phyloP scores from a whole-genome alignment of 2,888 invertebrate species.

The Ornithoptera priamus region DNA sequence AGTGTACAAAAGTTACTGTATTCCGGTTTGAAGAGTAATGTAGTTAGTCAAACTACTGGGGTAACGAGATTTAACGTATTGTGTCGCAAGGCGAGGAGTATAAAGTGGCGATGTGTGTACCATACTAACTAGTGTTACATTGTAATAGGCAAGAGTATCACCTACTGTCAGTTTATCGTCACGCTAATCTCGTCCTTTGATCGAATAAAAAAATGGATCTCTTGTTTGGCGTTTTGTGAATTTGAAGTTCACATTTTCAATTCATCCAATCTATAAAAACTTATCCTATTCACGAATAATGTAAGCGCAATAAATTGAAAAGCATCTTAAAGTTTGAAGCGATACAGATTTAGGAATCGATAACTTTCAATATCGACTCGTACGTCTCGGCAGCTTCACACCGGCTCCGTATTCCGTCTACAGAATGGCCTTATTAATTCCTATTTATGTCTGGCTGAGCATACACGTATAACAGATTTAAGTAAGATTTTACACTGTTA shows the following conservation, averaged over 20 bases:
- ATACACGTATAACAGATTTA: conserved; percentile 68
- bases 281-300: conserved; percentile 21
- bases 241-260: neutral
- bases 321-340: conserved; percentile 48
- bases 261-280: conserved; percentile 17
- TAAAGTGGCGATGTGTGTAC: too few relatives aligned
- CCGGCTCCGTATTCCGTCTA: conserved; percentile 50
- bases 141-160: too few relatives aligned
- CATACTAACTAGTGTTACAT: too few relatives aligned
- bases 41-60: too few relatives aligned
- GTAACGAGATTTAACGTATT: too few relatives aligned
- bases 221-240: neutral
- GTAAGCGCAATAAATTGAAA: conserved; percentile 41
- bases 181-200: too few relatives aligned
- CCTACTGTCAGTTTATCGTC: too few relatives aligned
- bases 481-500: conserved; percentile 64
- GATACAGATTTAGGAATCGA: conserved; percentile 62
- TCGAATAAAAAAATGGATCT: too few relatives aligned
- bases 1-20: too few relatives aligned
- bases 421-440: conserved; percentile 77
- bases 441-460: conserved; percentile 66
- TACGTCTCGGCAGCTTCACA: conserved; percentile 58
- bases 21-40: too few relatives aligned
- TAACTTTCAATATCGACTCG: conserved; percentile 70
- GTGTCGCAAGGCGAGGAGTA: too few relatives aligned